Evolutionary conservation across 2,797 vertebrate species (phyloP).

Genomic region (Kryptopterus vitreolus): DNA sequence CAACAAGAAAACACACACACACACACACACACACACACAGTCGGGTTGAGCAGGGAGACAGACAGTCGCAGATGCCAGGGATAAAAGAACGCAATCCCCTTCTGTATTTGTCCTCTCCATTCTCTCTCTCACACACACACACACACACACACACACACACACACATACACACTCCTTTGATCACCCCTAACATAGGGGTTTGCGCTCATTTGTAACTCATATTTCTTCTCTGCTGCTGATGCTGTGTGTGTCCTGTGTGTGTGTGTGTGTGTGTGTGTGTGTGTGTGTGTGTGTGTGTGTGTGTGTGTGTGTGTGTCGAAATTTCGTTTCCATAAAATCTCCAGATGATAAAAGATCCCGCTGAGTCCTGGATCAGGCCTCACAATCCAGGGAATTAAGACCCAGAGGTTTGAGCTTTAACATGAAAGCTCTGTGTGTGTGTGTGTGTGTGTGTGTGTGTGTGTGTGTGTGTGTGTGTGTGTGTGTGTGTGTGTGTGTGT

Average conservation of each 20-base stretch:
- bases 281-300: neutral
- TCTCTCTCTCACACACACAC: slow-evolving; percentile 66
- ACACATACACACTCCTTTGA: slow-evolving; percentile 70
- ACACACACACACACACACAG: neutral
- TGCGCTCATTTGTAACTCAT: slow-evolving; percentile 79
- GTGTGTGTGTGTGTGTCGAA: slow-evolving; percentile 11
- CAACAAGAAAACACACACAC: neutral
- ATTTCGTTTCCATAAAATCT: slow-evolving; percentile 58
- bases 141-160: slow-evolving; percentile 65
- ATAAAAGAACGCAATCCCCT: slow-evolving; percentile 76
- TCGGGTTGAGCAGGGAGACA: slow-evolving; percentile 34
- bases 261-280: neutral
- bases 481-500: neutral
- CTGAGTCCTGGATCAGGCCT: slow-evolving; percentile 65
- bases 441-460: slow-evolving; percentile 20
- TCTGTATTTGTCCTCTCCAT: slow-evolving; percentile 50
- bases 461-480: neutral
- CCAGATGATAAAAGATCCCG: slow-evolving; percentile 55
- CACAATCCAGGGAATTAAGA: slow-evolving; percentile 66
- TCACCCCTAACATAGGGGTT: slow-evolving; percentile 72
- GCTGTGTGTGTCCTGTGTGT: neutral
- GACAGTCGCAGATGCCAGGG: slow-evolving; percentile 65
- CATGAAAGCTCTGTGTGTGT: slow-evolving; percentile 29
- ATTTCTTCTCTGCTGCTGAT: slow-evolving; percentile 37
- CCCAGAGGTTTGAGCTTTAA: slow-evolving; percentile 34